Conservation (phyloP, 2,113 vertebrate species). For the Nanger granti region DNA sequence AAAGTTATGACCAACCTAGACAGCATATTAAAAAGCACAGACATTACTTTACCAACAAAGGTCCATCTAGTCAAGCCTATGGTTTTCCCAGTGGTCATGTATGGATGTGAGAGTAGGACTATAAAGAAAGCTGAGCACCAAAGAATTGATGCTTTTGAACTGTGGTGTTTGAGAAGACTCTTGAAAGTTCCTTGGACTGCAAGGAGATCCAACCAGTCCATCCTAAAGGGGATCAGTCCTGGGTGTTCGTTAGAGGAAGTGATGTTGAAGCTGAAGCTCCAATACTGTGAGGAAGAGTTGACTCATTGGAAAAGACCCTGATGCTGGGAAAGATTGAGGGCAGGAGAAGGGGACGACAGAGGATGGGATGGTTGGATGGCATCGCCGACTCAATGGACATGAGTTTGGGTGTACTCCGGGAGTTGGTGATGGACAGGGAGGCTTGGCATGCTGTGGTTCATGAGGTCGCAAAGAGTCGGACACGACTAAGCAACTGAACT, state of each 20-base stretch:
- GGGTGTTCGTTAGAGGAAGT: background rate
- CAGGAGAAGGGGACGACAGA: background rate
- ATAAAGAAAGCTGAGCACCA: background rate
- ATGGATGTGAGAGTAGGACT: background rate
- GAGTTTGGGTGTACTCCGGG: background rate
- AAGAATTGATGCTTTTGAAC: background rate
- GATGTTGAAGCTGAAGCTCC: background rate
- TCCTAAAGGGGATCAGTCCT: background rate
- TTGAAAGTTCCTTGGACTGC: background rate
- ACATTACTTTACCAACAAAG: background rate
- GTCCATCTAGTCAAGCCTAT: background rate
- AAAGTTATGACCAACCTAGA: background rate
- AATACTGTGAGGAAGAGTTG: background rate
- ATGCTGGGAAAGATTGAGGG: background rate
- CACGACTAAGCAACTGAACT: accelerated
- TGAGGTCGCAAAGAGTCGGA: background rate
- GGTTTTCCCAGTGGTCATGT: background rate
- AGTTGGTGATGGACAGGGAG: background rate
- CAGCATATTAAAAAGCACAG: background rate
- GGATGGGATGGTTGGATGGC: background rate
- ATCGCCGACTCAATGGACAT: background rate
- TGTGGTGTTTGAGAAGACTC: background rate
- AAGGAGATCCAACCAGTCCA: background rate
- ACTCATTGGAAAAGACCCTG: background rate
- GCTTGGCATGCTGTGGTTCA: background rate